A percentile compares a stretch with the other conserved stretches of the same genome.
phyloP scores from a whole-genome alignment of 2,797 vertebrate genomes.

The Lutjanus argentimaculatus region DNA sequence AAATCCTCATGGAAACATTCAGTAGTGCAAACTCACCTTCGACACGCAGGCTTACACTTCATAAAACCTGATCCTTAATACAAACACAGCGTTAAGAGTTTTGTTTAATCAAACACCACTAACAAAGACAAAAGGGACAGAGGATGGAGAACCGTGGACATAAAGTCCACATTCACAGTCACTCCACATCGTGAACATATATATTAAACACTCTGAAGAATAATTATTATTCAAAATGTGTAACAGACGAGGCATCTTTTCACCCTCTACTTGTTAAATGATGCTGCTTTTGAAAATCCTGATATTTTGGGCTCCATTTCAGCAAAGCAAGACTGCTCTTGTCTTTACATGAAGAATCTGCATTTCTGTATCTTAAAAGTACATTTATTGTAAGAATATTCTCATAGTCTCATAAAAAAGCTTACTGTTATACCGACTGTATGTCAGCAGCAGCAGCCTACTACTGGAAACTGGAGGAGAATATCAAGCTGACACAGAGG shows the following conservation, averaged over 20 bases:
- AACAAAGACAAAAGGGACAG: background rate
- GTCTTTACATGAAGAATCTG: background rate
- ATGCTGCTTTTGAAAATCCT: background rate
- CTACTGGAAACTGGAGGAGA: conserved; percentile 11
- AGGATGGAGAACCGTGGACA: background rate
- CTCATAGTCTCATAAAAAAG: background rate
- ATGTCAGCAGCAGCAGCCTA: background rate
- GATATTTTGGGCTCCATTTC: background rate
- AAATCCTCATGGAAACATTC: background rate
- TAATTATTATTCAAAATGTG: conserved; percentile 7
- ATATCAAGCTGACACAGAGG: conserved; percentile 5
- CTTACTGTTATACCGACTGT: conserved; percentile 10
- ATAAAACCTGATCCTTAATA: background rate
- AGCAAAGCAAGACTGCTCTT: background rate
- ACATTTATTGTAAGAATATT: background rate
- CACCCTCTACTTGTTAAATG: conserved; percentile 2
- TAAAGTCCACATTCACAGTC: background rate
- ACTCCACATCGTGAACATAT: background rate
- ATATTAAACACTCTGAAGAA: background rate
- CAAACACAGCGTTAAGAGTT: background rate
- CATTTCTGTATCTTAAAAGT: background rate
- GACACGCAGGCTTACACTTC: background rate
- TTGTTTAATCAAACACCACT: background rate
- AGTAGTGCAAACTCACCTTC: background rate
- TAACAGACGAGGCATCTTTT: background rate